A percentile compares a stretch with the other conserved stretches of the same genome.
Evolutionary conservation across 2,113 vertebrate genomes (phyloP).

Genomic region (Artemisiospiza belli): DNA sequence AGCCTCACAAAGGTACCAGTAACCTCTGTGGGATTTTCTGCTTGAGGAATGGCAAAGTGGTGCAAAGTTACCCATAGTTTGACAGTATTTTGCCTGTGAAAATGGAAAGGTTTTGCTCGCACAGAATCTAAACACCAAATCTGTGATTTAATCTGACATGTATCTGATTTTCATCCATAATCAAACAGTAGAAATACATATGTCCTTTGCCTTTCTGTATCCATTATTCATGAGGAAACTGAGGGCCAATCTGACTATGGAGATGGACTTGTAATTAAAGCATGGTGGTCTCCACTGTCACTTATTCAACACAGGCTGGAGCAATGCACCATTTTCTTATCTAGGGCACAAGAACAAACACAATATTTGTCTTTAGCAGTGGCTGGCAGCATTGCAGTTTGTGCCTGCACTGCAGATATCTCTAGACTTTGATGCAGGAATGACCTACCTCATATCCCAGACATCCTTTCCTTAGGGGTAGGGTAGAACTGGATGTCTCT

Average conservation of each 20-base stretch:
- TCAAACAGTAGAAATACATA: not conserved
- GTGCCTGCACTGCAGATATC: not conserved
- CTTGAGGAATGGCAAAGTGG: not conserved
- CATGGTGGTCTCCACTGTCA: not conserved
- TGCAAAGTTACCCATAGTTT: not conserved
- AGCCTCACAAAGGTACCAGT: not conserved
- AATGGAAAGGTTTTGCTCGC: not conserved
- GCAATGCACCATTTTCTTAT: not conserved
- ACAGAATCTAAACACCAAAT: not conserved
- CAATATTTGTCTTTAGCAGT: not conserved
- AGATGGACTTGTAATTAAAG: not conserved
- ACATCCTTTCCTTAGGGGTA: not conserved
- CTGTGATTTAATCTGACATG: not conserved
- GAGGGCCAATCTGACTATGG: not conserved
- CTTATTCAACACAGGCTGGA: not conserved
- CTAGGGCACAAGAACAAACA: not conserved
- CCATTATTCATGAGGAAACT: not conserved
- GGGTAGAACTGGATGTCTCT: not conserved
- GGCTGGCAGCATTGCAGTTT: not conserved
- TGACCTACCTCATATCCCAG: conserved; percentile 15
- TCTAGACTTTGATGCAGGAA: not conserved
- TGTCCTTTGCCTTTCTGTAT: not conserved
- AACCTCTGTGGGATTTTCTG: not conserved
- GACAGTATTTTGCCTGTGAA: not conserved
- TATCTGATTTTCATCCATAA: not conserved